Evolutionary conservation across 2,888 invertebrate species (phyloP).

Genomic region (Drosophila formosana): DNA sequence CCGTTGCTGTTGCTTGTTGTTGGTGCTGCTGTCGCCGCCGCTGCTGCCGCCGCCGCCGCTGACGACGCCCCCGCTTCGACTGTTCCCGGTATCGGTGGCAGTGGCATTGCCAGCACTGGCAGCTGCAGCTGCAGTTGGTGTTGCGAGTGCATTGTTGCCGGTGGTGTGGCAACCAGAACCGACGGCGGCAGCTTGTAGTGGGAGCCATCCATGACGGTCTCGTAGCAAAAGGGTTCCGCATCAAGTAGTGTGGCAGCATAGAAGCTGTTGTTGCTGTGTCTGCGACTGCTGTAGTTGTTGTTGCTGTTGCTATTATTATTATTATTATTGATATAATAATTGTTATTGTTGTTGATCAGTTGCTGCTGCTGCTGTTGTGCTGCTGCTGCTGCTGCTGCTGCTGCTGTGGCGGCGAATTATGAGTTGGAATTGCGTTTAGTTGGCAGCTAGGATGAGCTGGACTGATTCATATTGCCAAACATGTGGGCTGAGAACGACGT

Average conservation of each 20-base stretch:
- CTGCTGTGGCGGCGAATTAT: slow-evolving; percentile 82
- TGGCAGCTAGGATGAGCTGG: slow-evolving; percentile 89
- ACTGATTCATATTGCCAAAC: slow-evolving; percentile 89
- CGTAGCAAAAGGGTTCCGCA: slow-evolving; percentile 69
- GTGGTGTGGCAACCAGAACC: slow-evolving; percentile 22
- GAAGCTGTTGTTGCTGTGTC: slow-evolving; percentile 50
- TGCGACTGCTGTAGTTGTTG: slow-evolving; percentile 22
- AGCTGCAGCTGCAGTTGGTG: slow-evolving; percentile 38
- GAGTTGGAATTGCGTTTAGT: slow-evolving; percentile 85
- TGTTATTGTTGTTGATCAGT: slow-evolving; percentile 33
- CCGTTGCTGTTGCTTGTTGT: slow-evolving; percentile 21
- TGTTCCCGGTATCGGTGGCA: background rate
- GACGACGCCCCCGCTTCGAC: slow-evolving; percentile 19
- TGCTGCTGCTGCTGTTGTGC: slow-evolving; percentile 40
- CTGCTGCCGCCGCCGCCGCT: slow-evolving; percentile 21
- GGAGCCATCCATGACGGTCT: slow-evolving; percentile 66
- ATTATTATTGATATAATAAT: slow-evolving; percentile 34
- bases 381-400: slow-evolving; percentile 51
- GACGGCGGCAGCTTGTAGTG: slow-evolving; percentile 53
- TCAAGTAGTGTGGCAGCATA: slow-evolving; percentile 62
- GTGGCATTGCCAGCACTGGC: slow-evolving; percentile 20
- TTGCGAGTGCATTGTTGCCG: slow-evolving; percentile 40
- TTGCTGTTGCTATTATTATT: slow-evolving; percentile 16
- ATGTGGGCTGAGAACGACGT: slow-evolving; percentile 87
- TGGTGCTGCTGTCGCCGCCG: slow-evolving; percentile 7